Conservation (phyloP, 2,797 vertebrate genomes). For the Platalea minor region DNA sequence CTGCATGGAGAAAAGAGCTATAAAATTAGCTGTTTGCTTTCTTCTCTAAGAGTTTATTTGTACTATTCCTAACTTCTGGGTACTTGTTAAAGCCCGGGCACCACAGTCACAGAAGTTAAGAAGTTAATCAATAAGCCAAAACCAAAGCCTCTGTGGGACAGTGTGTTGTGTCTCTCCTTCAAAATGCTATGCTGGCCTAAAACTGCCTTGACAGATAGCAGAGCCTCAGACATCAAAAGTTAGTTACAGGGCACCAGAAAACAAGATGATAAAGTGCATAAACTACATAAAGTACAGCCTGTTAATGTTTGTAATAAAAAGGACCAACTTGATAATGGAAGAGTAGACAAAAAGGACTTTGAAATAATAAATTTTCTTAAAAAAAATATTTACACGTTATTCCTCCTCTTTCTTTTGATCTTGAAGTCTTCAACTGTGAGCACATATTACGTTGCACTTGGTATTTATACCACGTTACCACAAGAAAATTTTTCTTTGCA, state of each 20-base stretch:
- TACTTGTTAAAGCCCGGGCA: not conserved
- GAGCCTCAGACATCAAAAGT: not conserved
- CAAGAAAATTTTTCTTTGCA: not conserved
- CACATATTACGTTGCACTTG: not conserved
- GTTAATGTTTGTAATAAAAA: not conserved
- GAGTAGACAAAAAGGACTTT: not conserved
- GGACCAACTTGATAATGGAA: not conserved
- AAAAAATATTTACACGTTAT: not conserved
- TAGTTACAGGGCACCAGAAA: not conserved
- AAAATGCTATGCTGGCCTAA: not conserved
- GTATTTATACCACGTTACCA: not conserved
- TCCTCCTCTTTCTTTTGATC: not conserved
- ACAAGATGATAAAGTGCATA: not conserved
- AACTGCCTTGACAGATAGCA: not conserved
- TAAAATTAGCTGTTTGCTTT: not conserved
- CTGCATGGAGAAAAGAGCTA: not conserved
- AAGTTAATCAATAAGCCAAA: not conserved
- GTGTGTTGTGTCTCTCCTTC: not conserved
- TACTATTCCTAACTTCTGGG: not conserved
- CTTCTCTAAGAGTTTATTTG: not conserved
- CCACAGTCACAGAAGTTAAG: not conserved
- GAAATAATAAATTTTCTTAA: not conserved
- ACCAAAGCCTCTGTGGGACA: not conserved
- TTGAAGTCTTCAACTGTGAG: not conserved
- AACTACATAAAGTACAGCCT: not conserved